Conservation (phyloP, 2,113 vertebrate genomes). For the Tursiops truncatus region DNA sequence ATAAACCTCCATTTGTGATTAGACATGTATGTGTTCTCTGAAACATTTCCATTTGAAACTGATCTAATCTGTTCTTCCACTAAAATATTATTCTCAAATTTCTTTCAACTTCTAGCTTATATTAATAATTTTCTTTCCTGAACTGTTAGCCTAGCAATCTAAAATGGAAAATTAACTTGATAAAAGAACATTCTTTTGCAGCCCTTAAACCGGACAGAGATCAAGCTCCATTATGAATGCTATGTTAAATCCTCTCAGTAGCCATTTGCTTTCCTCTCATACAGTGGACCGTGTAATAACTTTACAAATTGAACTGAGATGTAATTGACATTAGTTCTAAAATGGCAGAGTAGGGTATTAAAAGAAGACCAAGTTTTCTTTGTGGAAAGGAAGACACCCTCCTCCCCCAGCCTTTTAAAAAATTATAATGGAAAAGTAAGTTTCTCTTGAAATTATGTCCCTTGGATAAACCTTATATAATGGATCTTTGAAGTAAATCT, state of each 20-base stretch:
- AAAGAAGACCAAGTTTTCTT: slow-evolving; percentile 68
- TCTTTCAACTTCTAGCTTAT: slow-evolving; percentile 68
- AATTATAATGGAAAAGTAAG: slow-evolving; percentile 37
- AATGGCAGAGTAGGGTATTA: slow-evolving; percentile 73
- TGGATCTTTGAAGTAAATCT: slow-evolving; percentile 27
- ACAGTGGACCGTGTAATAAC: slow-evolving; percentile 69
- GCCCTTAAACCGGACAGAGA: slow-evolving; percentile 67
- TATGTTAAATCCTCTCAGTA: slow-evolving; percentile 71
- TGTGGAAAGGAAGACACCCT: slow-evolving; percentile 57
- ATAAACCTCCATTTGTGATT: slow-evolving; percentile 92
- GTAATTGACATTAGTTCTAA: slow-evolving; percentile 72
- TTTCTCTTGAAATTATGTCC: slow-evolving; percentile 71
- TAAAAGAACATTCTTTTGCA: slow-evolving; percentile 73
- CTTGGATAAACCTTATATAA: slow-evolving; percentile 62
- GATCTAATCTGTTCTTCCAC: slow-evolving; percentile 67
- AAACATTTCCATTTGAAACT: slow-evolving; percentile 65
- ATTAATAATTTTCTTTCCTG: slow-evolving; percentile 69
- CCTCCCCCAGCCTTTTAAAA: slow-evolving; percentile 54
- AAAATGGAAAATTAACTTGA: slow-evolving; percentile 78
- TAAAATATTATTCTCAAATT: slow-evolving; percentile 61
- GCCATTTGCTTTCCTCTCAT: slow-evolving; percentile 71
- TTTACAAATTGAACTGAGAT: slow-evolving; percentile 70
- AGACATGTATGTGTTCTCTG: slow-evolving; percentile 84
- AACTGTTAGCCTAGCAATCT: slow-evolving; percentile 68
- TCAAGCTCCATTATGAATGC: slow-evolving; percentile 74